A percentile compares a stretch with the other conserved stretches of the same genome.
Evolutionary conservation across 2,888 invertebrate genomes (phyloP).

Genomic region (Mycogona germanica): DNA sequence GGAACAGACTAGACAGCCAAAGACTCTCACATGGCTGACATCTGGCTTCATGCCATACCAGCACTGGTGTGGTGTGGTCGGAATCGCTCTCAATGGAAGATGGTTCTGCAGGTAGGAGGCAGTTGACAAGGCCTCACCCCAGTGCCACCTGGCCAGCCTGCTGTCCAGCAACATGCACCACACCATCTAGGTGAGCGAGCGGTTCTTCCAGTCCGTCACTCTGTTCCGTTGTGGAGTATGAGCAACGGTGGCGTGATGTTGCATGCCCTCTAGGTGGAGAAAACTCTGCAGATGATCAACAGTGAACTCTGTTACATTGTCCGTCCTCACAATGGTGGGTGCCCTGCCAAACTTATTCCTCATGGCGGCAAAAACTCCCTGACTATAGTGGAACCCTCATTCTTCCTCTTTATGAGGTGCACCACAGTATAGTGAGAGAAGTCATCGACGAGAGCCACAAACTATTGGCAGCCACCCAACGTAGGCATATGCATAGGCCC

Average conservation of each 20-base stretch:
- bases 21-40: not conserved
- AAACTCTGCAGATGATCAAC: no score
- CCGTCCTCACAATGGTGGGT: no score
- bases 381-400: no score
- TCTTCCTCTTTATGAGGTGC: no score
- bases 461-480: no score
- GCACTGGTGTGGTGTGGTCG: not conserved
- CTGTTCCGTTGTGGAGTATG: slow-evolving; percentile 21
- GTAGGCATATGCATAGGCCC: no score
- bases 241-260: slow-evolving; percentile 6
- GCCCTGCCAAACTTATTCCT: no score
- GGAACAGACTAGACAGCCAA: not conserved
- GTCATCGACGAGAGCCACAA: no score
- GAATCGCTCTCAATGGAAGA: not conserved
- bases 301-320: no score
- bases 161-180: not conserved
- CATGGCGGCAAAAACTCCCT: no score
- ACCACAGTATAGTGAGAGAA: no score
- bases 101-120: slow-evolving; percentile 19
- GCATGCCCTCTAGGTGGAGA: no score
- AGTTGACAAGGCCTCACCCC: slow-evolving; percentile 18
- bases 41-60: slow-evolving; percentile 3
- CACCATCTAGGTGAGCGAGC: slow-evolving; percentile 16
- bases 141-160: not conserved
- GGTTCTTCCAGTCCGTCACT: slow-evolving; percentile 17